Conservation (phyloP, 2,888 invertebrate genomes). For the Drosophila peninsularis region DNA sequence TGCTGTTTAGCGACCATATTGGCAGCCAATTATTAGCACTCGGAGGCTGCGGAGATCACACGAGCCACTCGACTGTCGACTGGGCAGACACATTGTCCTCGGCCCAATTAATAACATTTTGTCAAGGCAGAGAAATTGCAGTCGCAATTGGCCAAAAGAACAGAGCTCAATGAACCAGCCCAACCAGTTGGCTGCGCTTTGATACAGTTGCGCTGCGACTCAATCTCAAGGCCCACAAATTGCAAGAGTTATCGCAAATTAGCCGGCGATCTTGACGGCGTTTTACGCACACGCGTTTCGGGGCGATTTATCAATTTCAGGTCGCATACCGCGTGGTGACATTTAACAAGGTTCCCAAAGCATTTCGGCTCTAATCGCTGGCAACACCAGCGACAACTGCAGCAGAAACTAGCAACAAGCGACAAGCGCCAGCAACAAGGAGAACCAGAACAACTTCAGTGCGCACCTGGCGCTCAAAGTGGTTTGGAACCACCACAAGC, state of each 20-base stretch:
- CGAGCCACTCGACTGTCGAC: conserved; percentile 7
- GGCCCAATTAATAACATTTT: conserved; percentile 78
- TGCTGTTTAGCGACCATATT: conserved; percentile 49
- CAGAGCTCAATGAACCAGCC: conserved; percentile 44
- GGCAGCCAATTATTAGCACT: conserved; percentile 77
- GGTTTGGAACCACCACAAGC: conserved; percentile 64
- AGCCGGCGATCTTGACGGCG: conserved; percentile 49
- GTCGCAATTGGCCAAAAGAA: conserved; percentile 12
- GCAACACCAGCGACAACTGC: conserved; percentile 11
- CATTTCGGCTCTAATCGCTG: conserved; percentile 52
- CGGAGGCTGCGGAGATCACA: conserved; percentile 59
- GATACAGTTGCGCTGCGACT: conserved; percentile 23
- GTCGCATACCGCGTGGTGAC: conserved; percentile 71
- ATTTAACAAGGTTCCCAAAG: conserved; percentile 76
- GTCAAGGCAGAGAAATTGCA: conserved; percentile 77
- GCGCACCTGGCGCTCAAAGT: conserved; percentile 76
- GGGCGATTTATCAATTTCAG: conserved; percentile 77
- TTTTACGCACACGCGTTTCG: conserved; percentile 67
- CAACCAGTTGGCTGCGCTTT: conserved; percentile 53
- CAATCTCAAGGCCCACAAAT: conserved; percentile 70
- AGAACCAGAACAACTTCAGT: conserved; percentile 74
- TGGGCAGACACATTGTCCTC: conserved; percentile 53
- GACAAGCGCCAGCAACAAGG: conserved; percentile 58
- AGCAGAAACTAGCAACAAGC: conserved; percentile 22
- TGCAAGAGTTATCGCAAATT: conserved; percentile 57